A percentile compares a stretch with the other conserved stretches of the same genome.
These are phyloP conservation scores for Pangasius krempfi DNA, from an alignment of 2,797 vertebrate genomes.

Conservation along the genomic window DNA sequence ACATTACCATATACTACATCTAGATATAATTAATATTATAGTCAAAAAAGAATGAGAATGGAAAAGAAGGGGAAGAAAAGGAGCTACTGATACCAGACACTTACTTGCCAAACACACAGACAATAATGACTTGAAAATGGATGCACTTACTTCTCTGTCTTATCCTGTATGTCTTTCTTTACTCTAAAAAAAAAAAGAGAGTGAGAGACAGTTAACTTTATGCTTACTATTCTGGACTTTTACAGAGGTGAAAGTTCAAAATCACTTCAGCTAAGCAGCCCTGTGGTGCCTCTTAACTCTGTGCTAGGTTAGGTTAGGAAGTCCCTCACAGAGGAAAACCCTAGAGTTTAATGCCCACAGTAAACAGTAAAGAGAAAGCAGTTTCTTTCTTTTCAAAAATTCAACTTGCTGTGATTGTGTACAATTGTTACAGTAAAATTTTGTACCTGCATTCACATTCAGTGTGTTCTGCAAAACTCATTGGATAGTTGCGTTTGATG, in stretches of 20 bases:
- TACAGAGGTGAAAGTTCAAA: conserved; percentile 59
- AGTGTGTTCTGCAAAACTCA: conserved; percentile 97
- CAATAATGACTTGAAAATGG: conserved; percentile 44
- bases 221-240: conserved; percentile 56
- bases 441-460: conserved; percentile 99
- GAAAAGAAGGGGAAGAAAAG: not conserved
- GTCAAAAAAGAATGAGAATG: conserved; percentile 21
- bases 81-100: not conserved
- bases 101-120: conserved; percentile 34
- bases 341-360: not conserved
- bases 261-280: conserved; percentile 24
- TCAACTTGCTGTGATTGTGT: conserved; percentile 24
- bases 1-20: not conserved
- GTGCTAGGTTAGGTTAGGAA: not conserved
- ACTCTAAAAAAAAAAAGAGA: conserved; percentile 79
- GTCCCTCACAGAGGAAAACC: not conserved
- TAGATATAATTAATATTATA: conserved; percentile 28
- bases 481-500: conserved; percentile 85
- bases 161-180: conserved; percentile 90
- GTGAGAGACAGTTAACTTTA: conserved; percentile 55
- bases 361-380: conserved; percentile 18
- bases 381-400: not conserved
- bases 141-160: conserved; percentile 95
- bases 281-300: not conserved
- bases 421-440: conserved; percentile 37